phyloP scores from a whole-genome alignment of 2,888 invertebrate genomes.

The Drosophila helvetica region DNA sequence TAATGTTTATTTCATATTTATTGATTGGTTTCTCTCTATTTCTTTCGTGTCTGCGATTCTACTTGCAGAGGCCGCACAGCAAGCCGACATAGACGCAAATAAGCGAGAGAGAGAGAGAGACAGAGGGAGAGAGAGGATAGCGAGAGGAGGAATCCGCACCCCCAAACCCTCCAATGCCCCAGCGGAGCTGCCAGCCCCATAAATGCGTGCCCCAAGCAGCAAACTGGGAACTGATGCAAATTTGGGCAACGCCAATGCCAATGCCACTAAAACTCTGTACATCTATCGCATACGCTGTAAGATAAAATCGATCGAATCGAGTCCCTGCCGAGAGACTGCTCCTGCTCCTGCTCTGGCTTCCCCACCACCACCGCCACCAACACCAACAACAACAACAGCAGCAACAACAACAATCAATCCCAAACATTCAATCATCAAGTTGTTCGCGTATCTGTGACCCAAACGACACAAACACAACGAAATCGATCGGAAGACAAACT shows the following conservation, averaged over 20 bases:
- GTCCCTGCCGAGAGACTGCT: constrained; percentile 12
- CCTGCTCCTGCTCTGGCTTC: neutral
- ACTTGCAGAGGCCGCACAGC: constrained; percentile 48
- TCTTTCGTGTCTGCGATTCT: constrained; percentile 24
- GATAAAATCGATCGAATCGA: constrained; percentile 68
- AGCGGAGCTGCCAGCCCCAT: constrained; percentile 74
- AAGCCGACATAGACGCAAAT: constrained; percentile 32
- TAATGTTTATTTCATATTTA: constrained; percentile 32
- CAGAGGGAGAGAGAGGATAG: too few relatives aligned
- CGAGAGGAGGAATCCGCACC: constrained; percentile 10
- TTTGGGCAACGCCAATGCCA: constrained; percentile 79
- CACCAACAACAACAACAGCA: too few relatives aligned
- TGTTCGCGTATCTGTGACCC: constrained; percentile 22
- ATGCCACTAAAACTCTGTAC: constrained; percentile 79
- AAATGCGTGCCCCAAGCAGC: constrained; percentile 82
- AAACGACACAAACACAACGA: neutral
- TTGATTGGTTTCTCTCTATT: constrained; percentile 23
- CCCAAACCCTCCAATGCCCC: constrained; percentile 58
- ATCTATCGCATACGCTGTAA: constrained; percentile 82
- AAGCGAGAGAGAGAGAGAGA: neutral
- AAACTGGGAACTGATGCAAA: constrained; percentile 77
- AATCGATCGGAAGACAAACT: constrained; percentile 3
- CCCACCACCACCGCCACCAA: neutral
- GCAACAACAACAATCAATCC: neutral
- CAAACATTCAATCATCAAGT: neutral